Conservation (phyloP, 2,797 vertebrate genomes). For the Tadarida brasiliensis region DNA sequence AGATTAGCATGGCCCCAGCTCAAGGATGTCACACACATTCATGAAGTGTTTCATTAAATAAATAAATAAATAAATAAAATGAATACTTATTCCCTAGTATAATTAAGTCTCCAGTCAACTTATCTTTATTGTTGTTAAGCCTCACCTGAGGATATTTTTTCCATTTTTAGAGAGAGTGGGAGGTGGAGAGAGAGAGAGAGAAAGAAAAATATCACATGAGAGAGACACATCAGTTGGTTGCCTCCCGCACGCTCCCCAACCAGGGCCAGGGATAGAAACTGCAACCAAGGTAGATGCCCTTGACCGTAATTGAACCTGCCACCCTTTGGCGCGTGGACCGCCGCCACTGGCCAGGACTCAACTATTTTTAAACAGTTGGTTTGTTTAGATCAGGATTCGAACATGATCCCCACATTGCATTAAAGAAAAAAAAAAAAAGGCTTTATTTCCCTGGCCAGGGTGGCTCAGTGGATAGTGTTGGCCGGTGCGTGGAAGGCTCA, state of each 20-base stretch:
- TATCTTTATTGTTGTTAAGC: too few relatives aligned
- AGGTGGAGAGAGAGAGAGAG: background rate
- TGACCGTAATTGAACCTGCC: background rate
- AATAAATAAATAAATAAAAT: background rate
- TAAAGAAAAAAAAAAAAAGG: background rate
- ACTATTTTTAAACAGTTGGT: conserved; percentile 11
- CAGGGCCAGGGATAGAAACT: background rate
- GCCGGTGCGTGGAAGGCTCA: too few relatives aligned
- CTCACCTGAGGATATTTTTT: too few relatives aligned
- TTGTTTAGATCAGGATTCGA: background rate
- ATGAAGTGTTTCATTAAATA: background rate
- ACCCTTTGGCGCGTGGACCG: fast-evolving
- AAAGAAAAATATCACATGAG: background rate
- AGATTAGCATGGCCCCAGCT: background rate
- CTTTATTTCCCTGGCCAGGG: too few relatives aligned
- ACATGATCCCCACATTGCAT: background rate
- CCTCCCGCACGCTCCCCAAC: background rate
- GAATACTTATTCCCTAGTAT: background rate
- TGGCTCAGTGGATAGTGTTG: too few relatives aligned
- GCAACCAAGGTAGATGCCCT: background rate
- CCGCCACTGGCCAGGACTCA: background rate
- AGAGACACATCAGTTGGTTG: background rate
- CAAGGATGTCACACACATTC: background rate
- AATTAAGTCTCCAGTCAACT: background rate
- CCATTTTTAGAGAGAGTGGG: background rate